Base-by-base conservation (phyloP, 2,113 vertebrate species). In the Mesembrinibis cayennensis region DNA sequence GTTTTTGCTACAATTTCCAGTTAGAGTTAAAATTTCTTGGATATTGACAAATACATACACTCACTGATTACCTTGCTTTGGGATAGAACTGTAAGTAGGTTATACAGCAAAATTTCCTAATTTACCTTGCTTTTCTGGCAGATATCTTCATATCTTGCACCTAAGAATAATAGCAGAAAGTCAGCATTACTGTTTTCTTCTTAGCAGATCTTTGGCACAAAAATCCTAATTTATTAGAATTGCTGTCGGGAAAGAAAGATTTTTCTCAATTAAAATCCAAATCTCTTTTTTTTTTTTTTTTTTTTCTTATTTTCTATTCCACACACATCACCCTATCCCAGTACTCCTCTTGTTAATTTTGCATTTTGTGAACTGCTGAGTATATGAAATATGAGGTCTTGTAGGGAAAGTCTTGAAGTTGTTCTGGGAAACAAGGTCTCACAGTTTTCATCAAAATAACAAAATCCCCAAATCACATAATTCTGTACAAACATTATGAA, bases 211-310 rank as follows among this genome's bases (percentile, higher is more conserved):
- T 95, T 77, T 50, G 87, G 85, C 72, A 89, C 36, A 58, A 30
- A 93, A 84, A 32, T 85, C 96, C 72, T 85, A 74, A 89, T 95
- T 94, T 85, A 89, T 44, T 94, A 61, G 78, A 95, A 88, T 88
- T 94, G 66, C 82, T 86, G 56, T 90, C 79, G 72, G 34, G 52
- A 86, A 95, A 66, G 34, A 78, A 91, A 89, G 62, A 44, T 19
- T 53, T 95, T 58, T 36, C 15, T 66, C 29, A 70, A 62, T 78
- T 88, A 87, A 44, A 92, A 90, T 92, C 40, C 65, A 87, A 36
- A 77, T 77, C 61, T 77, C 61, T 85, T 63, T 67, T 73, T 87
- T 17, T 19, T 13, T 12, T n/a, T 14, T 4, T 9, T 21, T 16
- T 23, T 53, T 13, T 36, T 13, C 7, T 15, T 18, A 16, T 34